Conservation (phyloP, 2,888 invertebrate genomes). For the Diaphora mendica region DNA sequence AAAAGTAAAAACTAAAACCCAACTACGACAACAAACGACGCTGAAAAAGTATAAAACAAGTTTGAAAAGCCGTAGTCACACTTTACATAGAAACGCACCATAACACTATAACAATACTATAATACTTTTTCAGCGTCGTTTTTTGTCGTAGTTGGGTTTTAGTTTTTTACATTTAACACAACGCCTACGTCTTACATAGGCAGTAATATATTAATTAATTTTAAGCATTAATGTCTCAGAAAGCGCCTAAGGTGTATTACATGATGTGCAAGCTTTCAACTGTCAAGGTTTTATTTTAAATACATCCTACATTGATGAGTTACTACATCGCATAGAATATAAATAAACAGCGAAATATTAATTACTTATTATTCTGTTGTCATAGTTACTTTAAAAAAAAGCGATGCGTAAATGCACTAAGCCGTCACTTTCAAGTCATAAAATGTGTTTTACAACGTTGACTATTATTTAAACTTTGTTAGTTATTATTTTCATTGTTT, state of each 20-base stretch:
- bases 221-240: constrained; percentile 22
- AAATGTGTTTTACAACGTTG: constrained; percentile 25
- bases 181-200: background rate
- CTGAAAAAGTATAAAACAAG: too few species aligned
- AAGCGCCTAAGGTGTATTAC: constrained; percentile 27
- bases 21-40: too few species aligned
- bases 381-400: background rate
- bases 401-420: background rate
- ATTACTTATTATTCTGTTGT: background rate
- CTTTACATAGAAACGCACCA: too few species aligned
- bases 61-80: too few species aligned
- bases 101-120: too few species aligned
- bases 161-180: background rate
- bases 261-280: constrained; percentile 31
- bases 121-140: too few species aligned
- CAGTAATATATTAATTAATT: constrained; percentile 32
- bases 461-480: constrained; percentile 30
- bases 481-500: constrained; percentile 25
- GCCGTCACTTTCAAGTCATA: constrained; percentile 19
- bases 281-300: constrained; percentile 40
- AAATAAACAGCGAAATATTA: constrained; percentile 16
- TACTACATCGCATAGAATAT: constrained; percentile 27
- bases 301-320: constrained; percentile 37
- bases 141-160: too few species aligned
- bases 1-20: too few species aligned